A percentile compares a stretch with the other conserved stretches of the same genome.
Conservation (phyloP, 2,888 invertebrate species). For the Thecocarcelia acutangulata region DNA sequence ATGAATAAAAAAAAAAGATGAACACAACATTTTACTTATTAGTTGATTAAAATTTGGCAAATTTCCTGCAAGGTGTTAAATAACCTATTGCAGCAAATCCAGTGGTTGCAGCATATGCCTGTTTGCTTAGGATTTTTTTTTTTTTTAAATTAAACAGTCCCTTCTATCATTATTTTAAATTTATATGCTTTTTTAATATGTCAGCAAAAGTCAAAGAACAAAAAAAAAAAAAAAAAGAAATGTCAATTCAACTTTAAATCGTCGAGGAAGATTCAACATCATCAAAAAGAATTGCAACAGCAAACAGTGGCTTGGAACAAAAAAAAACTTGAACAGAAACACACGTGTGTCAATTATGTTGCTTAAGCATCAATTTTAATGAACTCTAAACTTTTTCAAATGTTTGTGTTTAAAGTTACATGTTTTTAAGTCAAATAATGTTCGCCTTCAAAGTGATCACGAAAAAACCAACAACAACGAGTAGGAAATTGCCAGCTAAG, state of each 20-base stretch:
- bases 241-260: conserved; percentile 39
- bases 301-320: conserved; percentile 61
- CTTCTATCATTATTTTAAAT: conserved; percentile 2
- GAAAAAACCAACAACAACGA: neutral
- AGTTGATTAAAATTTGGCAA: no score
- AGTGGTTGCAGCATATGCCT: no score
- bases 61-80: no score
- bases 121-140: no score
- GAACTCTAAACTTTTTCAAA: conserved; percentile 69
- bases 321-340: conserved; percentile 22
- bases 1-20: no score
- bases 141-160: neutral
- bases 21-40: no score
- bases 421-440: conserved; percentile 40
- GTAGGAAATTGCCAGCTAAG: neutral
- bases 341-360: conserved; percentile 72
- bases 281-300: conserved; percentile 55
- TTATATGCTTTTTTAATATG: conserved; percentile 18
- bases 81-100: no score
- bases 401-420: conserved; percentile 49
- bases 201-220: conserved; percentile 42
- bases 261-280: conserved; percentile 35
- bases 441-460: neutral
- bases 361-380: conserved; percentile 72
- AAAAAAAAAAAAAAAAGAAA: no score